Conservation (phyloP, 2,797 vertebrate genomes). For the Lithobates sylvaticus region DNA sequence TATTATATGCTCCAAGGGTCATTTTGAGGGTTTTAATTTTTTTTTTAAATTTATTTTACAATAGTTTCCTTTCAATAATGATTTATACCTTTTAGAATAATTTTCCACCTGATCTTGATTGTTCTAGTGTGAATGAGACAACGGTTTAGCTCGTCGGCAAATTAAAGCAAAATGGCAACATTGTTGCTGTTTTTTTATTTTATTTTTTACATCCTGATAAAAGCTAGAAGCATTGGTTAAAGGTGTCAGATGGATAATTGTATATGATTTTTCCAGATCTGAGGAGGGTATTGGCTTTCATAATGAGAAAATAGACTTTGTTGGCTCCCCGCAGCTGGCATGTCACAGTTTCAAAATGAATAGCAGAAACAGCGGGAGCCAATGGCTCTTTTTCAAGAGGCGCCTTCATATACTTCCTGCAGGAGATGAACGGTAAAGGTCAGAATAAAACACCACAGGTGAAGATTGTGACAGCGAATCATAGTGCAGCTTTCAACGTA, state of each 20-base stretch:
- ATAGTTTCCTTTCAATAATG: too few species aligned
- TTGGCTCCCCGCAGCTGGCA: neutral
- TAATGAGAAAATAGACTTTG: conserved; percentile 37
- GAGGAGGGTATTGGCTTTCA: conserved; percentile 19
- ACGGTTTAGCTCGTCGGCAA: neutral
- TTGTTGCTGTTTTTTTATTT: neutral
- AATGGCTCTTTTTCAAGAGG: neutral
- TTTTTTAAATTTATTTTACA: neutral
- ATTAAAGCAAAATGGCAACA: neutral
- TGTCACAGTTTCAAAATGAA: conserved; percentile 13
- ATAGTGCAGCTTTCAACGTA: neutral
- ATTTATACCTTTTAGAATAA: too few species aligned
- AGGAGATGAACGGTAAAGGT: neutral
- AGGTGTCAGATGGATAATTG: conserved; percentile 13
- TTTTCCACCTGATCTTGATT: too few species aligned
- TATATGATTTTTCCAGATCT: neutral
- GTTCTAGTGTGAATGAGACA: neutral
- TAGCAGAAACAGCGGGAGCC: neutral
- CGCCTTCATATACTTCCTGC: neutral
- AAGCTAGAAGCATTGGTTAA: neutral
- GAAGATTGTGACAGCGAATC: neutral
- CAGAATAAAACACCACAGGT: neutral
- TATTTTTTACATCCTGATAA: neutral
- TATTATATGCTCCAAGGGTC: too few species aligned
- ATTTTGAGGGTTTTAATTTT: neutral